Conservation (phyloP, 2,888 invertebrate species). For the Trilocha varians region DNA sequence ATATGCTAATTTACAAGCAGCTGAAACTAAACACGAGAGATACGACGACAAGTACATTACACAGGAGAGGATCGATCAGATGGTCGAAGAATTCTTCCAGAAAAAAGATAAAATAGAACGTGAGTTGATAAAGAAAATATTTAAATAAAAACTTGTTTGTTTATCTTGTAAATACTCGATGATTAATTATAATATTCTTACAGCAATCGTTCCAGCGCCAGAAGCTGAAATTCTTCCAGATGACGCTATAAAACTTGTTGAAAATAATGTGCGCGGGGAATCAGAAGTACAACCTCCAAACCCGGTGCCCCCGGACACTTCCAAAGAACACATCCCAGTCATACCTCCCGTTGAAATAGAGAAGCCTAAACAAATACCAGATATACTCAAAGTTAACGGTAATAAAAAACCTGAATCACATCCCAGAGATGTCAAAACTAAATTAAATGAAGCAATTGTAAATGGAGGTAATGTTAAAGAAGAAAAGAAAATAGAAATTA, state of each 20-base stretch:
- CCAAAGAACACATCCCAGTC: slow-evolving; percentile 46
- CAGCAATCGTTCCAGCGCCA: not conserved
- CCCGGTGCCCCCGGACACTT: slow-evolving; percentile 57
- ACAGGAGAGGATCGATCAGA: slow-evolving; percentile 53
- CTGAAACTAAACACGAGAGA: slow-evolving; percentile 63
- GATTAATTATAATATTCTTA: not conserved
- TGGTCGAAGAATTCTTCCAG: slow-evolving; percentile 61
- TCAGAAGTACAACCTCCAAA: slow-evolving; percentile 63
- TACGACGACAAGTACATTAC: slow-evolving; percentile 53
- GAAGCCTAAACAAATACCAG: slow-evolving; percentile 45
- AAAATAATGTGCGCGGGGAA: slow-evolving; percentile 36
- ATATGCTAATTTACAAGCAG: slow-evolving; percentile 87
- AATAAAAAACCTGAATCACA: slow-evolving; percentile 43
- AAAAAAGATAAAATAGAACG: slow-evolving; percentile 38
- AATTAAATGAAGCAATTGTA: slow-evolving; percentile 30
- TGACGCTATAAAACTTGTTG: slow-evolving; percentile 13
- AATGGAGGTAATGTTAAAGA: slow-evolving; percentile 26
- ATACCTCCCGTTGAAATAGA: slow-evolving; percentile 25
- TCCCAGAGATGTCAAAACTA: slow-evolving; percentile 44
- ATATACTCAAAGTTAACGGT: slow-evolving; percentile 21
- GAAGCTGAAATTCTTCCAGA: slow-evolving; percentile 20
- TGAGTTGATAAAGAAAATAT: slow-evolving; percentile 11
- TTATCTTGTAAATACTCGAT: not conserved
- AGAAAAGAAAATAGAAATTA: slow-evolving; percentile 19
- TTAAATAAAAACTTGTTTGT: not conserved